Conservation (phyloP, 1,140 invertebrate genomes). For the Phortica variegata region DNA sequence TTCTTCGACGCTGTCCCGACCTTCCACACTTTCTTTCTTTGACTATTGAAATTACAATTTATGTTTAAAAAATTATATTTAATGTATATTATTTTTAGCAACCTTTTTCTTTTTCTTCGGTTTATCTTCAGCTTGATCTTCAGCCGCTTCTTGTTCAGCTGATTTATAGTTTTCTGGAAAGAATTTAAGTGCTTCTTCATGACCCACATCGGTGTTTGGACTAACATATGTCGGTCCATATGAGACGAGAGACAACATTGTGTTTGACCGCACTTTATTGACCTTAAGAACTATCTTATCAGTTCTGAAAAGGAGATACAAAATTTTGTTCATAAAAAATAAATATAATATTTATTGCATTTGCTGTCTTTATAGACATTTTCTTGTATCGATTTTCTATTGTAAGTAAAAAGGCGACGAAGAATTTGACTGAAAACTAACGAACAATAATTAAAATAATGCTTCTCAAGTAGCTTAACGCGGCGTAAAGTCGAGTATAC, state of each 20-base stretch:
- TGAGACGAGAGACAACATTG: slow-evolving; percentile 58
- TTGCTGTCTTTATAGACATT: not conserved
- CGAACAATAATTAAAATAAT: no score
- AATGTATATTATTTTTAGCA: no score
- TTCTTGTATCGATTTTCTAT: not conserved
- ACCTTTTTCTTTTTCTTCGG: slow-evolving; percentile 24
- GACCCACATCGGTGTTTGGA: slow-evolving; percentile 60
- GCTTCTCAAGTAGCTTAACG: no score
- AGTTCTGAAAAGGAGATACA: slow-evolving; percentile 55
- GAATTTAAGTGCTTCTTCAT: slow-evolving; percentile 62
- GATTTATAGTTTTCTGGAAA: slow-evolving; percentile 64
- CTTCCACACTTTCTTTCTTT: slow-evolving; percentile 10
- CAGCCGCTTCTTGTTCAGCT: slow-evolving; percentile 16
- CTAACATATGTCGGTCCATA: slow-evolving; percentile 65
- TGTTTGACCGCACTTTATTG: slow-evolving; percentile 58
- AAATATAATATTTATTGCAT: not conserved
- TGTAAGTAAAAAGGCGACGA: no score
- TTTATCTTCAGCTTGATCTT: slow-evolving; percentile 2
- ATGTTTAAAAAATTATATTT: not conserved
- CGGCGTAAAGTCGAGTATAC: no score
- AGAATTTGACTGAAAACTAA: slow-evolving; percentile 5
- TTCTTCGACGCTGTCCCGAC: not conserved
- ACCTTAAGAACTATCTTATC: slow-evolving; percentile 66
- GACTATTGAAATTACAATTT: not conserved
- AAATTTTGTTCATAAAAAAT: slow-evolving; percentile 1